These are phyloP conservation scores for Phrynocephalus versicolor DNA, from an alignment of 2,113 vertebrate species.

Conservation along the genomic window DNA sequence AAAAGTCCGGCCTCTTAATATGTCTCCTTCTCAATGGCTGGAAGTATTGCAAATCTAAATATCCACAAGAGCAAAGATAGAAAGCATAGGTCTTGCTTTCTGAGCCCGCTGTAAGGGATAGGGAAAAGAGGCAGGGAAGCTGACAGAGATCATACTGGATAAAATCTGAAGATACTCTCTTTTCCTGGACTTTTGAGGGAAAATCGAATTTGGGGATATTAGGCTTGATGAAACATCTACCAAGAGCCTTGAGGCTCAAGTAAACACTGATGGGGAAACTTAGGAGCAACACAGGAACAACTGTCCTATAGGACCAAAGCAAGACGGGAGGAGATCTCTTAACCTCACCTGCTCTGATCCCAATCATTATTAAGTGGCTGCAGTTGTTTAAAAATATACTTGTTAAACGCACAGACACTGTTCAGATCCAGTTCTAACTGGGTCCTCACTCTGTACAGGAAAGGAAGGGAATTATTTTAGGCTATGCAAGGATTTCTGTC, in stretches of 20 bases:
- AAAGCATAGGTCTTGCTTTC: background rate
- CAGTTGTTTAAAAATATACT: background rate
- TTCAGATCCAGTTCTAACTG: background rate
- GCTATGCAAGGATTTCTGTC: background rate
- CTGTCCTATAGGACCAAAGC: background rate
- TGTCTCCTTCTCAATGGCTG: fast-evolving
- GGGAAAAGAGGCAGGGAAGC: background rate
- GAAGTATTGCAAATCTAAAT: background rate
- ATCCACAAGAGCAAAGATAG: background rate
- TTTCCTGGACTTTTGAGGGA: background rate
- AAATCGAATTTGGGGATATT: background rate
- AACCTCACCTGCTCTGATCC: too few relatives aligned
- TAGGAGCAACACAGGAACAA: background rate
- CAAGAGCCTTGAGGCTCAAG: background rate
- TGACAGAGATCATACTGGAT: too few relatives aligned
- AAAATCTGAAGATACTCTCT: background rate
- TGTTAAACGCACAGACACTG: background rate
- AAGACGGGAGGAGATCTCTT: background rate
- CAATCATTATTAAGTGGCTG: background rate
- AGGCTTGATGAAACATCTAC: background rate
- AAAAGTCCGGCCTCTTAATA: too few relatives aligned
- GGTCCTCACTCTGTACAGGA: background rate
- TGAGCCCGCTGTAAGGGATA: too few relatives aligned
- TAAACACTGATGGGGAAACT: background rate
- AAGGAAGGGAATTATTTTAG: background rate